A percentile compares a stretch with the other conserved stretches of the same genome.
Evolutionary conservation across 2,113 vertebrate species (phyloP).

Genomic region (Heptranchias perlo): DNA sequence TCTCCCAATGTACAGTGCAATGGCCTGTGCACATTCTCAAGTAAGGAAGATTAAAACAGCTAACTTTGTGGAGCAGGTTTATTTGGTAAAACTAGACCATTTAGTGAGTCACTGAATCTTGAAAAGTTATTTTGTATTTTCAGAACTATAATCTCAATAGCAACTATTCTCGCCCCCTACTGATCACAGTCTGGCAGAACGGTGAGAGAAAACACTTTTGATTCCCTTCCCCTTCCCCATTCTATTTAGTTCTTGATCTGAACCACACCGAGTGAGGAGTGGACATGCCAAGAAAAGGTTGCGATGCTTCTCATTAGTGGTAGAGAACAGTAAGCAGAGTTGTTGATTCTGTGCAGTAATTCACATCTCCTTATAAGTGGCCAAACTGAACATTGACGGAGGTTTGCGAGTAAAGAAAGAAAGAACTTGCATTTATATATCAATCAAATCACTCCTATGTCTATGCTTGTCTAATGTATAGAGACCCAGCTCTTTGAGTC

Average conservation of each 20-base stretch:
- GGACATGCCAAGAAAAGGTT: background rate
- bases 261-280: background rate
- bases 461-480: too few relatives aligned
- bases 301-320: background rate
- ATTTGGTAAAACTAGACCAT: background rate
- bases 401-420: background rate
- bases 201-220: background rate
- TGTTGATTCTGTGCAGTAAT: background rate
- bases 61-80: background rate
- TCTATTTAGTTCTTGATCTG: background rate
- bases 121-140: background rate
- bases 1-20: background rate
- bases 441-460: too few relatives aligned
- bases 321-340: background rate
- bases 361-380: background rate
- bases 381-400: background rate
- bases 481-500: too few relatives aligned
- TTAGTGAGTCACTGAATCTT: background rate
- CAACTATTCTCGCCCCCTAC: background rate
- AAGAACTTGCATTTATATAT: background rate
- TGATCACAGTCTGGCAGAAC: background rate
- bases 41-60: background rate
- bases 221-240: background rate
- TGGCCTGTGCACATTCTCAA: background rate
- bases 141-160: background rate